Evolutionary conservation across 2,888 invertebrate species (phyloP), one percentile per base, ranked within the genome.

Genomic region (Phrixothrix hirtus): DNA sequence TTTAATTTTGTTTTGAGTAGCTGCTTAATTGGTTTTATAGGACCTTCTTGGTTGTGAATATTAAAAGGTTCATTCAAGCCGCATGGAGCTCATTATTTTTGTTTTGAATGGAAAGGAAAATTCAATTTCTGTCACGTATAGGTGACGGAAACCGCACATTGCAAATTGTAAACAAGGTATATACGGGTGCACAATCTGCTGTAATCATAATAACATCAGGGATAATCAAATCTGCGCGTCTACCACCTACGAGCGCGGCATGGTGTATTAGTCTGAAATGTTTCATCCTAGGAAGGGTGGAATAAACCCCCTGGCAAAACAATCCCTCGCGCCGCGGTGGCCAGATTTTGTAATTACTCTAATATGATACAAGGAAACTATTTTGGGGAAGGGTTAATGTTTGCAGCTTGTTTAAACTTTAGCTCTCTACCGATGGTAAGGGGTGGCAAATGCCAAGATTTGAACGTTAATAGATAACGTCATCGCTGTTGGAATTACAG

Each of bases 121-220:
- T 43, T 44, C 39, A 54, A 45, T 54, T 54, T 49, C 45, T 49
- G 54, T 49, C 54, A 54, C 54, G 54, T 49, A 49, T 49, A 45
- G 54, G 48, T 54, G 54, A 54, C 41, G 39, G 44, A 49, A 48
- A 49, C 48, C 48, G 54, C 55, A 47, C 46, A 55, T 50, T 55
- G 37, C 46, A 55, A 55, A 51, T 47, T 51, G 55, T 47, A 55
- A 51, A 55, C 55, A 55, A 55, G 55, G 37, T 55, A 44, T 54
- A 49, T 54, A 45, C 49, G 54, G 48, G 49, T 41, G 48, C 49
- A 54, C 54, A 54, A 49, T 50, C 50, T 49, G 55, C 50, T 44
- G 54, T 57, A 52, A 58, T 58, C 55, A 58, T 58, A 58, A 58
- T 56, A 55, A 56, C 58, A 56, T 58, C 58, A 58, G 52, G 45